Evolutionary conservation across 2,113 vertebrate genomes (phyloP), one percentile per base, ranked within the genome.

Genomic region (Pseudorasbora parva): DNA sequence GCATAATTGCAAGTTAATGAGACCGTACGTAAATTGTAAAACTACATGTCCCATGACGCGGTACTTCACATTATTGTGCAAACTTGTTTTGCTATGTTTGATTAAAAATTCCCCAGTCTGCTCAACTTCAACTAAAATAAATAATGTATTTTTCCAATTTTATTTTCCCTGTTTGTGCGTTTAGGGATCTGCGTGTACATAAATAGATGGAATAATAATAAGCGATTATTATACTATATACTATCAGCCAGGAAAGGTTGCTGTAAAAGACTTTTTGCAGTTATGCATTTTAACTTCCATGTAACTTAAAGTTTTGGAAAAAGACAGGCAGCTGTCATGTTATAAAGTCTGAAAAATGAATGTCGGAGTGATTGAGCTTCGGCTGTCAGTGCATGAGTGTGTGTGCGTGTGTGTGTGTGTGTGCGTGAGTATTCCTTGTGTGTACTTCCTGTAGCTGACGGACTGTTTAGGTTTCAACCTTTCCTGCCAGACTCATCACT

Each of bases 381-480:
- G 19, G 78, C 45, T 81, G 78, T 81, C 78, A 81, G 47, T 5
- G 5, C 2, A 1, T 5, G 43, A 41, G 33, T 23, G 6, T 37
- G 19, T 81, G 64, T 60, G 72, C 4, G 3, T 4, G 41, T 17
- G 12, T 57, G 86, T 75, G 68, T 75, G 78, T n/a, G 23, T 19
- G 64, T 19, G 41, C n/a, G 12, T 57, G 86, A 88, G 56, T 83
- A 88, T 90, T 89, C 92, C 88, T 86, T 76, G 84, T 91, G 86
- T 91, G 91, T 89, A 91, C 88, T 90, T 59, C 30, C 57, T 60
- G 60, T 33, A 77, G 74, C 45, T 80, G 78, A 68, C 45, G 45
- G 78, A 68, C 78, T 84, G 83, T 94, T 91, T 91, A 92, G 90
- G 88, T 72, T 87, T 93, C 93, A 94, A 93, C 92, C 92, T 92